phyloP scores from a whole-genome alignment of 2,113 vertebrate species.

The Rhea pennata region DNA sequence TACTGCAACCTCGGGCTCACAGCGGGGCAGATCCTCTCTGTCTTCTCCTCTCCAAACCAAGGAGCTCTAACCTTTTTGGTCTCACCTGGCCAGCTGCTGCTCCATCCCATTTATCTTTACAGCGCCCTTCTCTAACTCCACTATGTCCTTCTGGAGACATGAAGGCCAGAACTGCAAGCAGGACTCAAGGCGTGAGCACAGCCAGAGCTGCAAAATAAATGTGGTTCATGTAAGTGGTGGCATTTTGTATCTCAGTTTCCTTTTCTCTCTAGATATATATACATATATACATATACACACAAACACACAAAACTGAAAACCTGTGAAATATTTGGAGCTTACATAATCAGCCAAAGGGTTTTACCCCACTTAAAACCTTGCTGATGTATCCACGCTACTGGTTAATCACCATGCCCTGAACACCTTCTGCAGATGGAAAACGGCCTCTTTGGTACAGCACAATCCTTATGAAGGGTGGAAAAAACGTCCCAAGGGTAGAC shows the following conservation, averaged over 20 bases:
- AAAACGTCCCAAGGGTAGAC: not conserved
- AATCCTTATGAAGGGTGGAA: not conserved
- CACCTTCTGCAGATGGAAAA: not conserved
- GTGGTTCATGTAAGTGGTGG: rapidly evolving
- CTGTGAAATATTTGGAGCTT: not conserved
- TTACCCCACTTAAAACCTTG: not conserved
- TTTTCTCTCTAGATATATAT: not conserved
- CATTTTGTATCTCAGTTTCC: not conserved
- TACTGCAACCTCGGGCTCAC: not conserved
- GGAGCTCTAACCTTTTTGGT: not conserved
- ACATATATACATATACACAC: too few relatives aligned
- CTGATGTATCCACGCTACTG: not conserved
- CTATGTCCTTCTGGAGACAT: not conserved
- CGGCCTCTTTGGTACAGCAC: not conserved
- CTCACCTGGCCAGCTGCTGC: constrained; percentile 14
- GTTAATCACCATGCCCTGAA: too few relatives aligned
- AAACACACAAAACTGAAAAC: too few relatives aligned
- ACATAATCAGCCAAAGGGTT: not conserved
- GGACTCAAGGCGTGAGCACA: not conserved
- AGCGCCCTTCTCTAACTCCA: not conserved
- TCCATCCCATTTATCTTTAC: not conserved
- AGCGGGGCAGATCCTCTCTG: not conserved
- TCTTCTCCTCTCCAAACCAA: not conserved
- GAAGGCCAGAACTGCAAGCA: not conserved
- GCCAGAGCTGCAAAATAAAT: constrained; percentile 43